A percentile compares a stretch with the other conserved stretches of the same genome.
These are phyloP conservation scores for Mimachlamys varia DNA, from an alignment of 2,888 invertebrate genomes.

Conservation along the genomic window DNA sequence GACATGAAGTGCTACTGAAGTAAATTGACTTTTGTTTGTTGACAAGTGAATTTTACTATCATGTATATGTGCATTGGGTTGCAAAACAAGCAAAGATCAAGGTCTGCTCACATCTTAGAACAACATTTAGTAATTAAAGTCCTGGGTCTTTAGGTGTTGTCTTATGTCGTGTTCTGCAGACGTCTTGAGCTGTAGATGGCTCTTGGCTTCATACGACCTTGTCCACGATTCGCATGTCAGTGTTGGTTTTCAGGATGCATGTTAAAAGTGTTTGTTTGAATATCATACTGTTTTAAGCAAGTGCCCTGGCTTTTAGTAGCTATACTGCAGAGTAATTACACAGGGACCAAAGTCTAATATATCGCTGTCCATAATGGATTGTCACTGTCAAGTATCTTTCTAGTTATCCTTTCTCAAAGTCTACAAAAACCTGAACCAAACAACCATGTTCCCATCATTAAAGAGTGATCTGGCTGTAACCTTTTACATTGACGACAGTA, in stretches of 20 bases:
- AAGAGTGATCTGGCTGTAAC: no score
- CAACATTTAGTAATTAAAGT: constrained; percentile 19
- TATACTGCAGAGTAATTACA: background rate
- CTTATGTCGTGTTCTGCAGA: background rate
- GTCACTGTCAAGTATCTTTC: no score
- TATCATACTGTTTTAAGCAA: background rate
- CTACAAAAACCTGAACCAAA: no score
- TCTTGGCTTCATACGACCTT: background rate
- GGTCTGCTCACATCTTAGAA: background rate
- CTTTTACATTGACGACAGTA: no score
- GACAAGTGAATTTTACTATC: background rate
- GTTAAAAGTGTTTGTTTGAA: background rate
- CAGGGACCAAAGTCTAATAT: background rate
- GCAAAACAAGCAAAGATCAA: background rate
- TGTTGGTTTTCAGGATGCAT: background rate
- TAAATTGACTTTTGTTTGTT: background rate
- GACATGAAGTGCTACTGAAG: no score
- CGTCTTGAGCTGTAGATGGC: background rate
- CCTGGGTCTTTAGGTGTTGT: background rate
- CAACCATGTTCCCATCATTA: no score
- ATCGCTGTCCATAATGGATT: no score
- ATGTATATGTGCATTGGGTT: background rate
- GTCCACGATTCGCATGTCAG: background rate
- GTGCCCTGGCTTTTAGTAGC: background rate
- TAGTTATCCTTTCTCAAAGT: no score